Evolutionary conservation across 2,797 vertebrate species (phyloP).

Genomic region (Okamejei kenojei): DNA sequence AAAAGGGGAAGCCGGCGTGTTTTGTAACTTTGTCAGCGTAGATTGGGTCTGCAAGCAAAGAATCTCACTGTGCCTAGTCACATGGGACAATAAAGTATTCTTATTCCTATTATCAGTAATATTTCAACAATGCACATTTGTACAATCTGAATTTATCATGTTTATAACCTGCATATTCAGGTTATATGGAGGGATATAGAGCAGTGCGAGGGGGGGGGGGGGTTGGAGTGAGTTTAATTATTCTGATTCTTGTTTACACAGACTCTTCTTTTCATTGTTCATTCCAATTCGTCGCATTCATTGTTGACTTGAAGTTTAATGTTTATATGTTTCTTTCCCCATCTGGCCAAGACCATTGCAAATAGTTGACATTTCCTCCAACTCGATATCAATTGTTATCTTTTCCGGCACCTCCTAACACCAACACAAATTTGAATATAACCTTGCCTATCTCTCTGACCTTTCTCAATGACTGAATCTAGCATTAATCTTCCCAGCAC

Average conservation of each 20-base stretch:
- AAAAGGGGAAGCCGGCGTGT: too few relatives aligned
- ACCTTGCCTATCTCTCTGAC: background rate
- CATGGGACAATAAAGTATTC: too few relatives aligned
- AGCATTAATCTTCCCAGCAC: background rate
- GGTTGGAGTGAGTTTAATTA: too few relatives aligned
- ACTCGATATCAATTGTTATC: background rate
- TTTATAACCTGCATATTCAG: background rate
- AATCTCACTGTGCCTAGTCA: too few relatives aligned
- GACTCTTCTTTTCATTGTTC: background rate
- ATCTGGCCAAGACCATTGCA: background rate
- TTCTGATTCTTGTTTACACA: background rate
- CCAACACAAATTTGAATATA: background rate
- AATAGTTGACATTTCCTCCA: background rate
- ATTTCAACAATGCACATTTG: background rate
- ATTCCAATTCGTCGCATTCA: background rate
- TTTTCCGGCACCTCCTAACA: background rate
- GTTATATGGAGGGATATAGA: too few relatives aligned
- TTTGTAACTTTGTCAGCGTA: too few relatives aligned
- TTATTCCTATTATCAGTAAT: background rate
- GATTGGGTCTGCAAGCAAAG: too few relatives aligned
- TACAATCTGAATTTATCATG: background rate
- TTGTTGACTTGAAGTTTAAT: background rate
- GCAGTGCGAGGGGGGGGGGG: too few relatives aligned
- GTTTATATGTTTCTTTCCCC: background rate
- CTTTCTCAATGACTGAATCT: background rate